Evolutionary conservation across 2,888 invertebrate genomes (phyloP).

Genomic region (Pseudoips prasinana): DNA sequence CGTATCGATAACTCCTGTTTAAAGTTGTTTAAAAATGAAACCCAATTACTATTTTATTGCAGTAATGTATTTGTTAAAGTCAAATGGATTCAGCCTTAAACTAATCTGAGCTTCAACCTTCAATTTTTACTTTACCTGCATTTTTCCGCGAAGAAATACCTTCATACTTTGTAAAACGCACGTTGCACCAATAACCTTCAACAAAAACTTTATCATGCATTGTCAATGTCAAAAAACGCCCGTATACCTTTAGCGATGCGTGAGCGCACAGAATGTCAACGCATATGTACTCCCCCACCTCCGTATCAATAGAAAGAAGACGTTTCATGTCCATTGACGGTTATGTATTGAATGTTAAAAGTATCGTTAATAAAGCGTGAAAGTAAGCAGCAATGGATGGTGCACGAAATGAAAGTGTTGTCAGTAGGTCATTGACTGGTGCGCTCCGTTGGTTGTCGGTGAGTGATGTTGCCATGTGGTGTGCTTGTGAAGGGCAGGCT

Average conservation of each 20-base stretch:
- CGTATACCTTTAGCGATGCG: slow-evolving; percentile 30
- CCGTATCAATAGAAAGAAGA: slow-evolving; percentile 20
- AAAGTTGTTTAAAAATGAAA: too few species aligned
- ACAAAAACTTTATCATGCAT: slow-evolving; percentile 28
- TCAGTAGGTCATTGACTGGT: slow-evolving; percentile 48
- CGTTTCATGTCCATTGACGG: slow-evolving; percentile 17
- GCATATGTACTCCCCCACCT: slow-evolving; percentile 13
- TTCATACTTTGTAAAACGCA: slow-evolving; percentile 15
- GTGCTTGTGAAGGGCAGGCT: slow-evolving; percentile 31
- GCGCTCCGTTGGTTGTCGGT: slow-evolving; percentile 39
- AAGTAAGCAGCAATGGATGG: slow-evolving; percentile 18
- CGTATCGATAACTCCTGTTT: too few species aligned
- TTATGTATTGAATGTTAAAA: not conserved
- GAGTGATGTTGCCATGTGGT: slow-evolving; percentile 25
- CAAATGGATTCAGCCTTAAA: too few species aligned
- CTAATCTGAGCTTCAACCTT: too few species aligned
- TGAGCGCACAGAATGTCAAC: slow-evolving; percentile 36
- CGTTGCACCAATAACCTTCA: slow-evolving; percentile 24
- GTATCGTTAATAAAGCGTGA: slow-evolving; percentile 7
- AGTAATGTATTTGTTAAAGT: too few species aligned
- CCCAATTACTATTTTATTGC: too few species aligned
- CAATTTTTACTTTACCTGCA: too few species aligned
- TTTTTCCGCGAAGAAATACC: not conserved
- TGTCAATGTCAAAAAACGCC: slow-evolving; percentile 51
- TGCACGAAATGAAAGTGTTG: slow-evolving; percentile 39